These are phyloP conservation scores for Tuta absoluta DNA, from an alignment of 2,888 invertebrate species.

Conservation along the genomic window DNA sequence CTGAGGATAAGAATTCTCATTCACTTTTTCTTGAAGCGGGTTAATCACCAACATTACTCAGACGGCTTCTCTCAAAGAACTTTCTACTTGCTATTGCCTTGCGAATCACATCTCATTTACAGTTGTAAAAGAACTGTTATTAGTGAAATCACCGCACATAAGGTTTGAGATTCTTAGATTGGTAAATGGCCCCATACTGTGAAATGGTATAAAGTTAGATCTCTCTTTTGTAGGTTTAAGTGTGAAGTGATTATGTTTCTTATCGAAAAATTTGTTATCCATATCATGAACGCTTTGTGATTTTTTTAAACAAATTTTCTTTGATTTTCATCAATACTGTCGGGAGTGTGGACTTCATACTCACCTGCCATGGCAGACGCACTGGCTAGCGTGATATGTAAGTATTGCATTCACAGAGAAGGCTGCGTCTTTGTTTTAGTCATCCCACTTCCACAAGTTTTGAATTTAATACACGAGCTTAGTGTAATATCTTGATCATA, in stretches of 20 bases:
- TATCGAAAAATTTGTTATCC: no score
- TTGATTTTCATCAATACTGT: no score
- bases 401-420: no score
- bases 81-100: conserved; percentile 16
- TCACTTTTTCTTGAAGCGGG: conserved; percentile 23
- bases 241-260: not conserved
- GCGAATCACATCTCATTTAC: conserved; percentile 14
- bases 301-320: no score
- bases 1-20: not conserved
- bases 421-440: no score
- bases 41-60: conserved; percentile 23
- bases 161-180: not conserved
- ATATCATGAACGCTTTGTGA: no score
- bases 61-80: conserved; percentile 13
- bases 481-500: no score
- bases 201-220: not conserved
- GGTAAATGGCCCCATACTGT: not conserved
- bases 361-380: no score
- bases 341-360: no score
- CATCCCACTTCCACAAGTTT: no score
- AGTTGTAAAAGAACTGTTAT: conserved; percentile 17
- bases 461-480: no score
- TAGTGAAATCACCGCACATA: conserved; percentile 7
- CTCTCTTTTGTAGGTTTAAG: not conserved
- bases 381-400: no score